Conservation (phyloP, 1,140 invertebrate genomes). For the Adelges cooleyi region DNA sequence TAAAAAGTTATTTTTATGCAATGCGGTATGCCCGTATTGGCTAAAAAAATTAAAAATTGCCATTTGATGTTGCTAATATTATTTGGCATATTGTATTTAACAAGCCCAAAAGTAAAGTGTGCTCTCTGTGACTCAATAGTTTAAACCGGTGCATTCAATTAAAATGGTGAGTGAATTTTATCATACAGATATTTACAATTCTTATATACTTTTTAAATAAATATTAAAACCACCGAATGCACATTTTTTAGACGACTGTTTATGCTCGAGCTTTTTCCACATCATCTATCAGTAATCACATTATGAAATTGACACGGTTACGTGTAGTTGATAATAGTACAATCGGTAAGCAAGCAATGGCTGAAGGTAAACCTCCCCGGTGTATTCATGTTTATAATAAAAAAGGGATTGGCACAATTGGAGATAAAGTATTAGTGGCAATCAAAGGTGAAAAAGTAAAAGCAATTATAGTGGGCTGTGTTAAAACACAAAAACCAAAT, state of each 20-base stretch:
- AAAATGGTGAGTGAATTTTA: too few relatives aligned
- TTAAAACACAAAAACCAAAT: slow-evolving; percentile 67
- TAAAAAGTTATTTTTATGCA: too few relatives aligned
- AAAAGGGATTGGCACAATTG: slow-evolving; percentile 49
- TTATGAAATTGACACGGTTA: slow-evolving; percentile 55
- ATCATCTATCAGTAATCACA: slow-evolving; percentile 28
- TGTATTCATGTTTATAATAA: slow-evolving; percentile 85
- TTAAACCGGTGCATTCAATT: too few relatives aligned
- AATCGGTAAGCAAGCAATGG: slow-evolving; percentile 85
- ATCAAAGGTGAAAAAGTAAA: slow-evolving; percentile 95
- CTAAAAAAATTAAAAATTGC: too few relatives aligned
- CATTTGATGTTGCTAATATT: too few relatives aligned
- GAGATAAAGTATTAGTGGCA: slow-evolving; percentile 85
- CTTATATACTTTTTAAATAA: too few relatives aligned
- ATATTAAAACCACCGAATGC: too few relatives aligned
- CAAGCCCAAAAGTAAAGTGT: too few relatives aligned
- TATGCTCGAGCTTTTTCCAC: slow-evolving; percentile 27
- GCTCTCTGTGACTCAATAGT: too few relatives aligned
- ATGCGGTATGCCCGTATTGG: too few relatives aligned
- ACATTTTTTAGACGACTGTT: neutral
- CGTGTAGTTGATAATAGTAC: slow-evolving; percentile 93
- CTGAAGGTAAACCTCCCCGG: slow-evolving; percentile 80
- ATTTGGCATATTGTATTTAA: too few relatives aligned
- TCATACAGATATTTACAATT: too few relatives aligned
- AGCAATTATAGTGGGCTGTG: slow-evolving; percentile 85